Evolutionary conservation across 1,140 invertebrate genomes (phyloP).

Genomic region (Bombus breviceps): DNA sequence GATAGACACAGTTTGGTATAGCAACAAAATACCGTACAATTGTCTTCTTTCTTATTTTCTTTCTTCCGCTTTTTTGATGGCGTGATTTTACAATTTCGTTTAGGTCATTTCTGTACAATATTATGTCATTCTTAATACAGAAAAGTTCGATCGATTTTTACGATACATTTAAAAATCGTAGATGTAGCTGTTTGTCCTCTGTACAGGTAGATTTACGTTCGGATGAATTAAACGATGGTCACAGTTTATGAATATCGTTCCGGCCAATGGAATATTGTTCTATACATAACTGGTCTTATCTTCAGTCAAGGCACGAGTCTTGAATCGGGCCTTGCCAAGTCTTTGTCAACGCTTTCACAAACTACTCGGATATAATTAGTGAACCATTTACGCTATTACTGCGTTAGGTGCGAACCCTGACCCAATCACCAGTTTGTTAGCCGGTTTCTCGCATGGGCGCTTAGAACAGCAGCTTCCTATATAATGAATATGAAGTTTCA

Average conservation of each 20-base stretch:
- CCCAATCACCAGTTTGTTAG: constrained; percentile 68
- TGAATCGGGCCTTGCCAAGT: constrained; percentile 57
- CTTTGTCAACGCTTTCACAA: constrained; percentile 44
- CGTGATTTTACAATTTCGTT: neutral
- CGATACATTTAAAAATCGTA: constrained; percentile 20
- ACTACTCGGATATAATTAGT: constrained; percentile 68
- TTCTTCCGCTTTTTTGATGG: neutral
- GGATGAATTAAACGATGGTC: constrained; percentile 30
- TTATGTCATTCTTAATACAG: neutral
- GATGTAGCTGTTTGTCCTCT: neutral
- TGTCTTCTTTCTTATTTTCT: neutral
- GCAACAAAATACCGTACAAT: constrained; percentile 33
- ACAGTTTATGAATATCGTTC: neutral
- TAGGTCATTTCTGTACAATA: constrained; percentile 6
- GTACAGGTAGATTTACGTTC: constrained; percentile 25
- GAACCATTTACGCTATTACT: constrained; percentile 71
- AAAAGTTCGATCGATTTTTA: neutral
- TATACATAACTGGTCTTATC: constrained; percentile 67
- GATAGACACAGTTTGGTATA: constrained; percentile 61
- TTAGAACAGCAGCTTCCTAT: constrained; percentile 60
- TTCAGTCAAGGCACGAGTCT: constrained; percentile 65
- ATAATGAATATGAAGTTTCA: constrained; percentile 3
- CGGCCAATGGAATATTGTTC: constrained; percentile 24
- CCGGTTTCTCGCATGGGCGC: constrained; percentile 45
- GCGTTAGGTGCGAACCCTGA: constrained; percentile 74